Conservation (phyloP, 2,113 vertebrate genomes). For the Helogale parvula region DNA sequence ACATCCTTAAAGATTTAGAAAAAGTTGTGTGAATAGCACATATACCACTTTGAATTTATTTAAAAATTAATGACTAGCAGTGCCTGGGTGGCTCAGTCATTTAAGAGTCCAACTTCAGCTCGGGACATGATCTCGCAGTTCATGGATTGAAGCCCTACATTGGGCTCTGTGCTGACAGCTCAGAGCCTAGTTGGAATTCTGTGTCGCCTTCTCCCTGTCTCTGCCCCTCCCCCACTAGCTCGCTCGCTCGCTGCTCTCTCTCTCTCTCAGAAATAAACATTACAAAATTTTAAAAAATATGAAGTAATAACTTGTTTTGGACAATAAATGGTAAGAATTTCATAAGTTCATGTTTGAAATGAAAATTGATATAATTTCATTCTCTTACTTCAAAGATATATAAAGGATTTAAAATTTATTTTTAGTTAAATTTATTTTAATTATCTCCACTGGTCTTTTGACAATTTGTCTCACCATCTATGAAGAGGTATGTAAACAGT, state of each 20-base stretch:
- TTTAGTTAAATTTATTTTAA: conserved; percentile 6
- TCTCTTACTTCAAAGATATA: not conserved
- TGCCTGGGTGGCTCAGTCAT: too few relatives aligned
- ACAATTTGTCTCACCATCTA: not conserved
- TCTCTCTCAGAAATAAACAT: too few relatives aligned
- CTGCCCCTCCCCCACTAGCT: too few relatives aligned
- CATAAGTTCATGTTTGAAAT: not conserved
- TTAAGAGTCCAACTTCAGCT: too few relatives aligned
- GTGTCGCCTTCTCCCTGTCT: too few relatives aligned
- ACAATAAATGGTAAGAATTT: conserved; percentile 27
- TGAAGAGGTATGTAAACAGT: not conserved
- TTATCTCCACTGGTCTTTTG: not conserved
- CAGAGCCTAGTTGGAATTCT: too few relatives aligned
- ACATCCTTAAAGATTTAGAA: not conserved
- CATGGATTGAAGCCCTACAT: too few relatives aligned
- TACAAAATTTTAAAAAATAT: too few relatives aligned
- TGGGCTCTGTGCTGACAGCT: too few relatives aligned
- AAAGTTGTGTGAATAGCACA: not conserved
- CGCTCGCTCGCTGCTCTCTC: too few relatives aligned
- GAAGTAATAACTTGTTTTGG: not conserved
- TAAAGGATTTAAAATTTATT: not conserved
- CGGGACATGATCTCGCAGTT: too few relatives aligned
- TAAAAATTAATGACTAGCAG: not conserved
- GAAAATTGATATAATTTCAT: not conserved
- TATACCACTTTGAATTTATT: not conserved